Conservation (phyloP, 53 echinoderm and acorn worm species). For the Mesocentrotus franciscanus region DNA sequence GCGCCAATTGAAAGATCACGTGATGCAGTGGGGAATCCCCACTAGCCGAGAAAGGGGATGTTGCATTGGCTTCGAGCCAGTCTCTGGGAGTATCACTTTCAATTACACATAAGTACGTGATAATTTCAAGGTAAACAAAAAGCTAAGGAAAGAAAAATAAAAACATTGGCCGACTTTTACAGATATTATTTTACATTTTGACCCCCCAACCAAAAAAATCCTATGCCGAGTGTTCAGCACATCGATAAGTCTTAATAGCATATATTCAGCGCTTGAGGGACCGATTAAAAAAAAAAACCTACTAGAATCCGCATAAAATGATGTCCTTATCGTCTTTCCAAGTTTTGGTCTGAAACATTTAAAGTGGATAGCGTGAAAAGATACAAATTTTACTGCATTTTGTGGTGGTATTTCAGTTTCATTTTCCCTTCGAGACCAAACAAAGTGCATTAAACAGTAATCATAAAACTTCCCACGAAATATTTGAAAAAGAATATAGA, state of each 20-base stretch:
- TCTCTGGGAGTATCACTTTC: background rate
- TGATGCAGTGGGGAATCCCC: slow-evolving; percentile 1
- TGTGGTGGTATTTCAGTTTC: background rate
- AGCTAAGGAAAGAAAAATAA: background rate
- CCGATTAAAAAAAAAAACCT: too few relatives aligned
- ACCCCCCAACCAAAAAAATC: background rate
- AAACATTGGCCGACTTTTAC: background rate
- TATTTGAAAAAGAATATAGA: too few relatives aligned
- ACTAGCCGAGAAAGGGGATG: background rate
- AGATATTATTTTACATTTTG: too few relatives aligned
- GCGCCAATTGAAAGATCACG: slow-evolving; percentile 1
- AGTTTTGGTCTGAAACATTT: background rate
- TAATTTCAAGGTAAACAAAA: background rate
- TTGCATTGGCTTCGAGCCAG: background rate
- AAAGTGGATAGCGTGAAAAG: background rate
- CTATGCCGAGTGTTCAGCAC: background rate
- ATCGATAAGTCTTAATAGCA: background rate
- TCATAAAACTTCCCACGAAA: too few relatives aligned
- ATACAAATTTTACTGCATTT: background rate
- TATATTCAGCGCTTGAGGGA: too few relatives aligned
- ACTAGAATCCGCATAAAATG: too few relatives aligned
- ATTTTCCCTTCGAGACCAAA: background rate
- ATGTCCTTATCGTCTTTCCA: background rate
- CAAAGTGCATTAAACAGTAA: too few relatives aligned
- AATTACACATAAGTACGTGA: background rate